Percentiles rank a stretch among this genome's conserved stretches.
Evolutionary conservation across 2,888 invertebrate species (phyloP).

Genomic region (Dascillus cervinus): DNA sequence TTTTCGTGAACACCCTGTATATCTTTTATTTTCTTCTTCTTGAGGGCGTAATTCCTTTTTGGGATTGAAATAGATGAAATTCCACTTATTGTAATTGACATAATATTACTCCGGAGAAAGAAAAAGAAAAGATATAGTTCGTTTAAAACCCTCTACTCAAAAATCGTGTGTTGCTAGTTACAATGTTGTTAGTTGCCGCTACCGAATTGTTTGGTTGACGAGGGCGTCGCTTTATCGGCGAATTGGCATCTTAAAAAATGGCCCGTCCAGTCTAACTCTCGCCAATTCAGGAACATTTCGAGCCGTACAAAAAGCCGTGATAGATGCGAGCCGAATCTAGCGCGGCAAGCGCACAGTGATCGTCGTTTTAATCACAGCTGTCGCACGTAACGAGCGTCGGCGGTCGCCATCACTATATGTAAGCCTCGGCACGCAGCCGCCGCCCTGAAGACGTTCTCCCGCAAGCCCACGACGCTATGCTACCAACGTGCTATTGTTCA

Average conservation of each 20-base stretch:
- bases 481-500: slow-evolving; percentile 17
- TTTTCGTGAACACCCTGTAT: too few relatives aligned
- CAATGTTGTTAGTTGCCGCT: too few relatives aligned
- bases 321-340: slow-evolving; percentile 13
- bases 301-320: slow-evolving; percentile 14
- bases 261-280: slow-evolving; percentile 10
- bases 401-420: slow-evolving; percentile 12
- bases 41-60: too few relatives aligned
- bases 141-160: too few relatives aligned
- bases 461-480: slow-evolving; percentile 8
- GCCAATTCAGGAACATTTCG: slow-evolving; percentile 8
- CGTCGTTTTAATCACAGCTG: slow-evolving; percentile 12
- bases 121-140: too few relatives aligned
- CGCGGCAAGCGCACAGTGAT: slow-evolving; percentile 11
- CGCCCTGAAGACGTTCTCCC: slow-evolving; percentile 12
- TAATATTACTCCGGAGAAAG: too few relatives aligned
- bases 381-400: slow-evolving; percentile 11
- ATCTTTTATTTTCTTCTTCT: too few relatives aligned
- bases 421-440: slow-evolving; percentile 10
- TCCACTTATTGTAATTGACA: too few relatives aligned
- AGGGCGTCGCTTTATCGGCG: too few relatives aligned
- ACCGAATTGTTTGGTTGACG: too few relatives aligned
- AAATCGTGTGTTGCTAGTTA: too few relatives aligned
- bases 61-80: too few relatives aligned
- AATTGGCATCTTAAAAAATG: slow-evolving; percentile 10